Evolutionary conservation across 2,888 invertebrate genomes (phyloP), one percentile per base, ranked within the genome.

Genomic region (Hyposoter didymator): DNA sequence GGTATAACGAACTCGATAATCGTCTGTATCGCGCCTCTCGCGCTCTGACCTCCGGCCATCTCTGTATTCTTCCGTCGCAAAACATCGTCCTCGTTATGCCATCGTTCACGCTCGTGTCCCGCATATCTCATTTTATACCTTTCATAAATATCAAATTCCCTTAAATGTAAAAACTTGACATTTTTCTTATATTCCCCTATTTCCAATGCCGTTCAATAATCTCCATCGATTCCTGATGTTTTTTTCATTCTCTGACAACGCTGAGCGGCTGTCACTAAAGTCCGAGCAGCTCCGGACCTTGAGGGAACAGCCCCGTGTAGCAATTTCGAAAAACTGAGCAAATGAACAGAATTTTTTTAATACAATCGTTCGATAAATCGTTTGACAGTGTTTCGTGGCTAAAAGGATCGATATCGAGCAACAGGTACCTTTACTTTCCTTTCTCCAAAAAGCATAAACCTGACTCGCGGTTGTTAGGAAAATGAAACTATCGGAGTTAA

Each of bases 1-100:
- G 86, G 88, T 89, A 85, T 89, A 90, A 90, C 90, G 89, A 90
- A 89, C 89, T 89, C 89, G 88, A 88, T 90, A 90, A 90, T 89
- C 90, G 89, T 82, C 88, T 89, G 69, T 69, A 88, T 88, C 89
- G 83, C 89, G 90, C 88, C 89, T 90, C 70, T 78, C 78, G 78
- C 84, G 87, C 85, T 89, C 87, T 90, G 90, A 90, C 90, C 90
- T 88, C 89, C 88, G 89, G 88, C 88, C 89, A 88, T 88, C 89
- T 88, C 89, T 86, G 88, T 89, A 89, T 89, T 89, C 90, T 88
- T 90, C 89, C 89, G 87, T 88, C 87, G 87, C 89, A 88, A 89
- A 88, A 86, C 89, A 89, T 86, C 88, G 88, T 89, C 88, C 88
- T 90, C 89, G 89, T 89, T 88, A 88, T 66, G 47, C 74, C 79